A percentile compares a stretch with the other conserved stretches of the same genome.
These are phyloP conservation scores for Papilio gigon DNA, from an alignment of 2,888 invertebrate species.

Conservation along the genomic window DNA sequence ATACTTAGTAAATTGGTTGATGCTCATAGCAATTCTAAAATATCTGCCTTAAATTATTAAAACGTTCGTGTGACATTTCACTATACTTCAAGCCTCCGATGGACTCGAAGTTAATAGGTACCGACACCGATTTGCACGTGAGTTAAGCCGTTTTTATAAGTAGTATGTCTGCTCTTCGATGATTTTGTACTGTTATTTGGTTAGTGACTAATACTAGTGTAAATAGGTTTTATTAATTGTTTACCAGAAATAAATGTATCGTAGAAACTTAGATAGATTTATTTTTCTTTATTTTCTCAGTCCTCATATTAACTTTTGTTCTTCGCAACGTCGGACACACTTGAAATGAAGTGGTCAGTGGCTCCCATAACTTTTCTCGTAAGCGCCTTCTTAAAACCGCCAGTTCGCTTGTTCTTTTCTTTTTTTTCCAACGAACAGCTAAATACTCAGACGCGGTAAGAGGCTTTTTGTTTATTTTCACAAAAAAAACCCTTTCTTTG, in stretches of 20 bases:
- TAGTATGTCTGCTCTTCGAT: too few species aligned
- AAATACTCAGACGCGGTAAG: conserved; percentile 35
- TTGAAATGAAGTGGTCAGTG: conserved; percentile 38
- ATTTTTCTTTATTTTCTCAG: conserved; percentile 25
- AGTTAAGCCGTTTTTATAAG: too few species aligned
- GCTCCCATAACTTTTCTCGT: conserved; percentile 36
- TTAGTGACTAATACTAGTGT: not conserved
- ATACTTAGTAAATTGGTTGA: too few species aligned
- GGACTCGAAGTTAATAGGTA: too few species aligned
- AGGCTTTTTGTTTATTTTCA: conserved; percentile 36
- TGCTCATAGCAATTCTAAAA: too few species aligned
- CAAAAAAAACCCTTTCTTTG: conserved; percentile 33
- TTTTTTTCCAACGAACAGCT: conserved; percentile 31
- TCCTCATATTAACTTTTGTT: conserved; percentile 21
- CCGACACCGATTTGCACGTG: too few species aligned
- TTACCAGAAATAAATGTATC: not conserved
- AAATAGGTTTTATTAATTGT: not conserved
- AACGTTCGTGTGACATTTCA: too few species aligned
- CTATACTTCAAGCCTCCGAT: too few species aligned
- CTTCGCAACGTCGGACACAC: conserved; percentile 19
- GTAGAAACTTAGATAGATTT: conserved; percentile 1
- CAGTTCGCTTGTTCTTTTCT: conserved; percentile 29
- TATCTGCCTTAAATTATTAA: too few species aligned
- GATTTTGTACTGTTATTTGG: not conserved
- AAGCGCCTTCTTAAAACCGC: conserved; percentile 39